These are phyloP conservation scores for Gorsachius magnificus DNA, from an alignment of 2,797 vertebrate species.

Conservation along the genomic window DNA sequence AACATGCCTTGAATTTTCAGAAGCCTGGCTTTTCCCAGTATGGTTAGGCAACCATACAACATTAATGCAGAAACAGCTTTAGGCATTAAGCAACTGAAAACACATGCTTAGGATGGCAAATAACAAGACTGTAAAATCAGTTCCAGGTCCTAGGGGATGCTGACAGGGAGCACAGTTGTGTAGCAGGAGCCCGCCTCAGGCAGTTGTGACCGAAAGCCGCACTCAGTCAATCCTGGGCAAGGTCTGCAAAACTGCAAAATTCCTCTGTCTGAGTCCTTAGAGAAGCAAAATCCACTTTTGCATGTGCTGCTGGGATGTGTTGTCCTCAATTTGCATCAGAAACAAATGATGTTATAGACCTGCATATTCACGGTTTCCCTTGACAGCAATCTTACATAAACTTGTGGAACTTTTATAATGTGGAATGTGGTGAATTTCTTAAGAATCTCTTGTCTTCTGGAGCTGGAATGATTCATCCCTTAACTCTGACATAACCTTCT, in stretches of 20 bases:
- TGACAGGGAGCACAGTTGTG: not conserved
- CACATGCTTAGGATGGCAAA: not conserved
- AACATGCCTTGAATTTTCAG: not conserved
- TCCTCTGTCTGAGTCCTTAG: not conserved
- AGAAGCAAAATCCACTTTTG: not conserved
- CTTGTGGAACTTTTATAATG: fast-evolving
- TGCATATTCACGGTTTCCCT: not conserved
- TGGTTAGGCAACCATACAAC: not conserved
- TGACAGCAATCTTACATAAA: not conserved
- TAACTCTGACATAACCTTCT: not conserved
- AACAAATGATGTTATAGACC: not conserved
- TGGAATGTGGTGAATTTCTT: not conserved
- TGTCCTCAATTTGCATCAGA: not conserved
- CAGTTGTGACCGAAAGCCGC: not conserved
- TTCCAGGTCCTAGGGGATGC: not conserved
- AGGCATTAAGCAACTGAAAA: not conserved
- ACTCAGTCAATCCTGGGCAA: not conserved
- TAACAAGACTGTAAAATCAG: not conserved
- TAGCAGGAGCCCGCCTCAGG: not conserved
- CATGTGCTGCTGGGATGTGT: not conserved
- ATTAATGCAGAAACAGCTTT: not conserved
- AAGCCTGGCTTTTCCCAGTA: not conserved
- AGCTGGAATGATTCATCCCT: not conserved
- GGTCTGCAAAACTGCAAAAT: not conserved
- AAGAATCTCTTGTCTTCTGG: not conserved